A percentile compares a stretch with the other conserved stretches of the same genome.
phyloP scores from a whole-genome alignment of 2,113 vertebrate genomes.

The Orycteropus afer region DNA sequence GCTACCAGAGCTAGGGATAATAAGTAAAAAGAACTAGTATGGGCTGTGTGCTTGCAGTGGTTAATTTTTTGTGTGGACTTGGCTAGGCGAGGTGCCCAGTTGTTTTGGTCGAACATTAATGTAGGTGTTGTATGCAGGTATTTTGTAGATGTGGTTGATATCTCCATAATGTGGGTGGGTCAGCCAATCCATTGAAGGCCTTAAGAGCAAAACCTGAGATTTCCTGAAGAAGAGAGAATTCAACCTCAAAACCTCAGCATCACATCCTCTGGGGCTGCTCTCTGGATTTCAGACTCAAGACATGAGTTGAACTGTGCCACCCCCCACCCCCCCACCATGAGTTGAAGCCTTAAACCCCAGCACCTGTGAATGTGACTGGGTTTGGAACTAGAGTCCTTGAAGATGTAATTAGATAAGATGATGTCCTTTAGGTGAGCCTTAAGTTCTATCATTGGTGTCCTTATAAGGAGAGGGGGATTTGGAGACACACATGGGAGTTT shows the following conservation, averaged over 20 bases:
- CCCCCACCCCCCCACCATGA: not conserved
- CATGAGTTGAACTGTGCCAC: not conserved
- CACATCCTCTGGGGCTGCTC: not conserved
- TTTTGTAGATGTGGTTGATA: not conserved
- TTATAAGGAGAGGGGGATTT: not conserved
- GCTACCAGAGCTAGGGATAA: not conserved
- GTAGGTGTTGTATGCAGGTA: not conserved
- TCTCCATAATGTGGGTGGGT: not conserved
- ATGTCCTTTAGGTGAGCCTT: not conserved
- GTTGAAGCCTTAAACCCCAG: not conserved
- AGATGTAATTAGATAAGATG: not conserved
- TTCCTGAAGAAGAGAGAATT: not conserved
- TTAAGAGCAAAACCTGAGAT: not conserved
- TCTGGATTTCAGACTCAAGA: not conserved
- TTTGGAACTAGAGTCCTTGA: not conserved
- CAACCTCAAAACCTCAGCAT: not conserved
- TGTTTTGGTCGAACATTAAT: not conserved
- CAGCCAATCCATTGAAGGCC: not conserved
- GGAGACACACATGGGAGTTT: not conserved
- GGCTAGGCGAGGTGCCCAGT: not conserved
- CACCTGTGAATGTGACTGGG: not conserved
- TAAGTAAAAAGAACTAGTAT: not conserved
- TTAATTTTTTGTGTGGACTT: not conserved
- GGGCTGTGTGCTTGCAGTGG: not conserved
- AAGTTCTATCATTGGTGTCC: not conserved